Base-by-base conservation (phyloP, 2,113 vertebrate species). In the Sebastes fasciatus region DNA sequence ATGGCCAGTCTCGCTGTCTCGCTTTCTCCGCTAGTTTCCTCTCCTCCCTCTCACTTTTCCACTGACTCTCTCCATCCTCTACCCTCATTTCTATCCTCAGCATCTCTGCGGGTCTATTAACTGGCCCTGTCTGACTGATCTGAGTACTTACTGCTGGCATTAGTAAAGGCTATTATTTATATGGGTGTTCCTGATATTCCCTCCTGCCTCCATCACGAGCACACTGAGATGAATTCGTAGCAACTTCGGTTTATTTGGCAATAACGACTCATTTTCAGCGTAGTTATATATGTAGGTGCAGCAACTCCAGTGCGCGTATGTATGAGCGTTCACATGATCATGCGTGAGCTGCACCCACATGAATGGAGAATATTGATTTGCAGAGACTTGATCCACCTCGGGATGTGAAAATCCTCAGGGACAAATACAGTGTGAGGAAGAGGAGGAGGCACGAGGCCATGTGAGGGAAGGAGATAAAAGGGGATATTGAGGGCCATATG, bases 1-100 rank as follows among this genome's bases (percentile, higher is more conserved):
- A 95, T 91, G 89, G 90, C 91, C 83, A 91, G 92, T 83, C 91
- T 93, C 84, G 87, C 87, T 91, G 91, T 94, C 92, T 93, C 88
- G 82, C 89, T 94, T 90, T 93, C 92, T 86, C 85, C 13, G 49
- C 80, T 91, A 86, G 90, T 93, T 91, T 91, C 89, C 79, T 90
- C 82, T 89, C 87, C 80, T 90, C 86, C 83, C 73, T 86, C 88
- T 90, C 82, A 88, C 83, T 89, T 89, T 87, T 80, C 77, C 84
- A 76, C 51, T 42, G 48, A 77, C 58, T 88, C 88, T 84, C 82
- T 91, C 85, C 60, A 57, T 89, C 88, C 74, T 55, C 62, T 60
- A 83, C 49, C 83, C 70, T 82, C 65, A 66, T 79, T 86, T 89
- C 67, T 85, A 13, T 81, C 82, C 87, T 86, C 82, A 66, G 46